phyloP scores from a whole-genome alignment of 2,888 invertebrate species.

The Papilio protenor region DNA sequence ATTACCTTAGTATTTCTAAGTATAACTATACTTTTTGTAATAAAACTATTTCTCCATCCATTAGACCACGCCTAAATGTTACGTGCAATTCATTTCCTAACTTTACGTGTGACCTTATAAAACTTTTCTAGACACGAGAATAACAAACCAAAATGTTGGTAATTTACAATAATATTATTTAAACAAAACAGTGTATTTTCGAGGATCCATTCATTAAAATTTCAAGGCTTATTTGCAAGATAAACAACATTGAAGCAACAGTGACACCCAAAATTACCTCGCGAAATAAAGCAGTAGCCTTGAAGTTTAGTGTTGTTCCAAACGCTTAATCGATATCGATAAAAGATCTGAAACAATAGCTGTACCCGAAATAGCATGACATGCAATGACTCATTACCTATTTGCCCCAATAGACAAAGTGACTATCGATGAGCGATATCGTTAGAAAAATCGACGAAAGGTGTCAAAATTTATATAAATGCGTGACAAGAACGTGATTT shows the following conservation, averaged over 20 bases:
- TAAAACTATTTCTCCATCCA: background rate
- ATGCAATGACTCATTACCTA: too few species aligned
- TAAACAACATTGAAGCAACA: background rate
- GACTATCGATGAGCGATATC: too few species aligned
- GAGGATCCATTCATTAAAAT: background rate
- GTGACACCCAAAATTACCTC: constrained; percentile 3
- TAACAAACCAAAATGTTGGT: background rate
- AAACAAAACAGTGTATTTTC: background rate
- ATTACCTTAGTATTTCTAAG: background rate
- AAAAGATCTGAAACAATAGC: background rate
- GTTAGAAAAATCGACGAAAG: too few species aligned
- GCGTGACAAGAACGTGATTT: too few species aligned
- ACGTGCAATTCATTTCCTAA: background rate
- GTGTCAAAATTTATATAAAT: too few species aligned
- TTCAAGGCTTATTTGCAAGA: background rate
- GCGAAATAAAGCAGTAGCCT: background rate
- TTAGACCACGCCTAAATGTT: background rate
- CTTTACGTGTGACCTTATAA: background rate
- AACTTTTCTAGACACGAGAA: background rate
- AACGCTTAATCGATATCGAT: background rate
- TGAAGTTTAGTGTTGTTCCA: background rate
- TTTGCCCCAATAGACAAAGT: too few species aligned
- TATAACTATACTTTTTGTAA: background rate
- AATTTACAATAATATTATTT: background rate
- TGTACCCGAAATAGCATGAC: too few species aligned